These are phyloP conservation scores for Heliothis virescens DNA, from an alignment of 1,140 invertebrate species.

Conservation along the genomic window DNA sequence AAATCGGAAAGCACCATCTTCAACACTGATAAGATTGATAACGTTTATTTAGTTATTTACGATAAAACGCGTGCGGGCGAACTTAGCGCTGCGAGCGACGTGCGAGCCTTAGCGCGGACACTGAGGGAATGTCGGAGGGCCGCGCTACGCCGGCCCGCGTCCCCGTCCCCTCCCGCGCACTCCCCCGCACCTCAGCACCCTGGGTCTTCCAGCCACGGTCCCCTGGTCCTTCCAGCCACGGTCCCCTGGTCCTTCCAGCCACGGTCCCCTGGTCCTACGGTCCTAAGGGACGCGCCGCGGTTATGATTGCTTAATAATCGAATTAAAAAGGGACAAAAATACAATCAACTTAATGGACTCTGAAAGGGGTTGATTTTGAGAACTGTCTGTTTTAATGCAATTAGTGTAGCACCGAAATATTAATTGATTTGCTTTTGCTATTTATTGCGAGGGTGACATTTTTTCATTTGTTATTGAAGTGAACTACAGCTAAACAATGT, in stretches of 20 bases:
- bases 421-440: neutral
- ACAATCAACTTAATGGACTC: conserved; percentile 37
- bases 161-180: conserved; percentile 18
- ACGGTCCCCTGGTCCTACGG: neutral
- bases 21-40: conserved; percentile 53
- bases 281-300: conserved; percentile 24
- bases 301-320: conserved; percentile 49
- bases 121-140: conserved; percentile 59
- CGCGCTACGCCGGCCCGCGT: neutral
- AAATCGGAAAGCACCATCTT: conserved; percentile 78
- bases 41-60: neutral
- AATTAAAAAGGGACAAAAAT: conserved; percentile 45
- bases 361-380: conserved; percentile 4
- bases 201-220: too few relatives aligned
- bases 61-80: conserved; percentile 20
- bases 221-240: neutral
- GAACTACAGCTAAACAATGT: too few relatives aligned
- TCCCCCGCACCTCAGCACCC: neutral
- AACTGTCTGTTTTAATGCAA: conserved; percentile 34
- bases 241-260: neutral
- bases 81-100: conserved; percentile 41
- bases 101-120: conserved; percentile 35
- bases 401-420: neutral
- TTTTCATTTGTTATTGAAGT: neutral
- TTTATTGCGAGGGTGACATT: neutral